Base-by-base conservation (phyloP, 2,888 invertebrate genomes). In the Crossocerus cetratus region DNA sequence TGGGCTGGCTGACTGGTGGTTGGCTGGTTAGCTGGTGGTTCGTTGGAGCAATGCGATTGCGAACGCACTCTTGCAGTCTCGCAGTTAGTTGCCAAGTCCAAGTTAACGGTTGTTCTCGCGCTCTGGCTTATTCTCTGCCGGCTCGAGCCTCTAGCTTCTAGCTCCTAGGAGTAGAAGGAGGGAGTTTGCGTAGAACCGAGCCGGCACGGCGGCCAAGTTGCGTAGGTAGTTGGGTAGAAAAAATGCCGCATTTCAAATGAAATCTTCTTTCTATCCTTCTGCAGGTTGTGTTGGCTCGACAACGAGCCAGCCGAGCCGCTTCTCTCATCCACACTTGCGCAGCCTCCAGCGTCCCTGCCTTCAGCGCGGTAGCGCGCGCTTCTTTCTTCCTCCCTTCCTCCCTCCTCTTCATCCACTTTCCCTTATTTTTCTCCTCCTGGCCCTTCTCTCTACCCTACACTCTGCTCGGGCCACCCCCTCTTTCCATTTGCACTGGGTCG, bases 1-100 rank as follows among this genome's bases (percentile, higher is more conserved):
- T 32, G 32, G 32, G 32, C 32, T 23, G 23, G 2, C 11, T 4
- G 32, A 11, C 32, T 23, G 23, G 2, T 32, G 32, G 3, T 32
- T 32, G 32, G 32, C 8, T 32, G 32, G 32, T 11, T 32, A 32
- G 32, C 11, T 32, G 32, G 8, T 32, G 8, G 32, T 32, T 32
- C 11, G n/a, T n/a, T n/a, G n/a, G n/a, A n/a, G n/a, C 32, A 32
- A 4, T 3, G 23, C 23, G 2, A 23, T 23, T 23, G 32, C 32
- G 5, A 5, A 11, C 11, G 32, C 4, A 23, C 4, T 3, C 4
- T 1, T 32, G 32, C 4, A 32, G 32, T 1, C 32, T 32, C 75
- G 65, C 80, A 80, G 87, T 87, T 87, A 87, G 87, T 87, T 87
- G 87, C 87, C 84, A 87, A 79, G 87, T 86, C 81, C 82, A 83